Conservation (phyloP, 2,797 vertebrate genomes). For the Spea hammondii region DNA sequence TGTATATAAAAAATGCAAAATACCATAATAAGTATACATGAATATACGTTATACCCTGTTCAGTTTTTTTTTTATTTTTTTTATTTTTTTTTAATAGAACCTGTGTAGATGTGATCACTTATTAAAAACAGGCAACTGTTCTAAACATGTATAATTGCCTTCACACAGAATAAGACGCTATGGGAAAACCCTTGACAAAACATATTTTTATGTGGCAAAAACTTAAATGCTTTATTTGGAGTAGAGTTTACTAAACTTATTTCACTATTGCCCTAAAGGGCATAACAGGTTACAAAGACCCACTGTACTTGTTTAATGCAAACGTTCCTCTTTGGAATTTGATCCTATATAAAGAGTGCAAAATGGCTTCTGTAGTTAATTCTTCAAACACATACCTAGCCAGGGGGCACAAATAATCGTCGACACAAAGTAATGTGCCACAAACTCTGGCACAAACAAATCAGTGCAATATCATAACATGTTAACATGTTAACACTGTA, state of each 20-base stretch:
- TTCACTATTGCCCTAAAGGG: slow-evolving; percentile 12
- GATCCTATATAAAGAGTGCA: slow-evolving; percentile 30
- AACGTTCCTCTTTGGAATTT: slow-evolving; percentile 47
- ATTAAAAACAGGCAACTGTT: too few relatives aligned
- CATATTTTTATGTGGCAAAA: neutral
- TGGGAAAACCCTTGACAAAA: neutral
- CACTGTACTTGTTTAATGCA: slow-evolving; percentile 42
- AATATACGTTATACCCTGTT: too few relatives aligned
- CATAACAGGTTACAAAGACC: slow-evolving; percentile 41
- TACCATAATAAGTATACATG: too few relatives aligned
- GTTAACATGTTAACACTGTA: too few relatives aligned
- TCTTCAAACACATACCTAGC: slow-evolving; percentile 21
- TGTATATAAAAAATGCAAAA: too few relatives aligned
- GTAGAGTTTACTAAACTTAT: slow-evolving; percentile 18
- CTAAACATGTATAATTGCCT: too few relatives aligned
- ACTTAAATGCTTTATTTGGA: slow-evolving; percentile 1
- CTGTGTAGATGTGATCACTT: too few relatives aligned
- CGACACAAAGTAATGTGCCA: neutral
- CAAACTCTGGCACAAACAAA: neutral
- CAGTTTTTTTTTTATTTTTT: too few relatives aligned
- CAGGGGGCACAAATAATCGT: slow-evolving; percentile 2
- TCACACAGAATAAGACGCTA: neutral
- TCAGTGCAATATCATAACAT: neutral
- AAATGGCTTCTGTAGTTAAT: slow-evolving; percentile 31
- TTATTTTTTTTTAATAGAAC: too few relatives aligned